Base-by-base conservation (phyloP, 2,888 invertebrate species). In the Ophioninae sp. region DNA sequence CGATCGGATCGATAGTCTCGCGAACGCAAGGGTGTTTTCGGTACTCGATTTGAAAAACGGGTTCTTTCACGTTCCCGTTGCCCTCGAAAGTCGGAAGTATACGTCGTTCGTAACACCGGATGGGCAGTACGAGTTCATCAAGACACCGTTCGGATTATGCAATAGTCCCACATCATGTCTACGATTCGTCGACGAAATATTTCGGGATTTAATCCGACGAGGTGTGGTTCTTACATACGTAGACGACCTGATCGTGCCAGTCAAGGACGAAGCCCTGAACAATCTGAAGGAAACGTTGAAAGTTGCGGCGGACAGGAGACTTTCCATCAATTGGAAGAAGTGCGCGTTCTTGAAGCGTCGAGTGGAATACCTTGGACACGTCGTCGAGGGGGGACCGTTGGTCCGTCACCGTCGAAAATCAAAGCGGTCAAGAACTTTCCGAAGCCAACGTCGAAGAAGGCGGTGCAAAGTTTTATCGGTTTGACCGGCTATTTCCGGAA, bases 401-500 rank as follows among this genome's bases (percentile, higher is more conserved):
- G 81, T 9, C 91, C 91, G 5, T 86, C 88, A 2, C 74, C 79
- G 5, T 67, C 72, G 9, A 92, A 92, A 77, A 85, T 87, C 0
- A 41, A 86, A 37, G 88, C 89, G 13, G 88, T 91, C 0, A 69
- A 80, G 44, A 79, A 84, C 0, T 90, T 90, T 85, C 90, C 90
- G 17, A 82, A 81, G 37, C 91, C 90, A 0, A 88, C 20, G 67
- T 86, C 76, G 6, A 58, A 81, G 0, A 89, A 89, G 64, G 83
- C 90, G 39, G 65, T 91, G 1, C 89, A 90, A 77, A 87, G 88
- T 65, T 91, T 91, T 82, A 77, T 92, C 10, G 90, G 91, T 6
- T 69, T 92, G 7, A 89, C 90, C 0, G 89, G 89, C 37, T 91
- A 91, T 85, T 92, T 91, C 76, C 63, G 90, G 30, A 91, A 91